Evolutionary conservation across 2,888 invertebrate species (phyloP), one percentile per base, ranked within the genome.

Genomic region (Pandemis heparana): DNA sequence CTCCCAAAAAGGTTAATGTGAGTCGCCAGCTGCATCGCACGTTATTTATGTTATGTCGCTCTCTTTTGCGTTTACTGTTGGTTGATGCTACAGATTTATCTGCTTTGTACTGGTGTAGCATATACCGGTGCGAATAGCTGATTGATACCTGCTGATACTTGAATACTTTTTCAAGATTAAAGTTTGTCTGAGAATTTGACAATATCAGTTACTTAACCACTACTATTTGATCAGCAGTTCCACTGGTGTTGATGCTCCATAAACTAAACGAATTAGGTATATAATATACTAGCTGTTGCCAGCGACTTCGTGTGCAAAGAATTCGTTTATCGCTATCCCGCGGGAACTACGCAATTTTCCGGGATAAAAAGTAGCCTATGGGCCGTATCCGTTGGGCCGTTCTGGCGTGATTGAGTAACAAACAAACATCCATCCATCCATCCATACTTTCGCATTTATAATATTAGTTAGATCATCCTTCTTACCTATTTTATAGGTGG

Each of bases 1-100:
- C 38, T 61, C 72, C 72, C 41, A 66, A 71, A 71, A 72, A 16
- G 32, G n/a, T 43, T 53, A 53, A 18, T 14, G 23, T 8, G 53
- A 53, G 53, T 4, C 32, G 18, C 32, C 46, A 63, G 63, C n/a
- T 65, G 32, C 32, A 53, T 41, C 56, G 43, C 38, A 32, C 16
- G 51, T 14, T 43, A 16, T 71, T 70, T 48, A 62, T 60, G 32
- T 56, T n/a, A 38, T 46, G 6, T 56, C 38, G 12, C 43, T 62
- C 9, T 18, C 53, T 18, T 53, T n/a, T 18, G 9, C 18, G 14
- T 56, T 56, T 56, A 23, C 23, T 56, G 23, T 56, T 56, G 7
- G 23, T 56, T 56, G 7, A 56, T 18, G 12, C 23, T 56, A 23
- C 4, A 18, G 56, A 18, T 56, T 8, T 56, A 18, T 56, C 23